These are phyloP conservation scores for Trypoxylus dichotomus DNA, from an alignment of 1,140 invertebrate species.

Conservation along the genomic window DNA sequence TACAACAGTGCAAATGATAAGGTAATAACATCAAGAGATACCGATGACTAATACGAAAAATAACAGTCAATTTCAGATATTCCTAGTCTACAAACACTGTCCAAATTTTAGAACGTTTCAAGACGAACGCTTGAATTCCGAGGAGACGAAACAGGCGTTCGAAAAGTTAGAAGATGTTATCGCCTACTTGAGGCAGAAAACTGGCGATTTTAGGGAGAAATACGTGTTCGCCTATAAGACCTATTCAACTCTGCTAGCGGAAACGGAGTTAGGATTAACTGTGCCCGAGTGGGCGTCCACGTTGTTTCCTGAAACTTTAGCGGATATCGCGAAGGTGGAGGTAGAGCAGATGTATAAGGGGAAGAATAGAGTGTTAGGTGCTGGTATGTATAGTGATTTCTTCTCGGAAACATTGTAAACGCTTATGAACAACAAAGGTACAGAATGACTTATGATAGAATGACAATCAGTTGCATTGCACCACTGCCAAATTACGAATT, in stretches of 20 bases:
- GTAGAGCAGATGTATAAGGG: background rate
- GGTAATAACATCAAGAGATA: too few relatives aligned
- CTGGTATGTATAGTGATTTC: background rate
- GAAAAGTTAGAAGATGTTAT: background rate
- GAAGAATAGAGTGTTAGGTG: background rate
- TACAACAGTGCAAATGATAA: background rate
- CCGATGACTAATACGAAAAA: background rate
- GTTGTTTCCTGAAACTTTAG: background rate
- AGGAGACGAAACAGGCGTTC: background rate
- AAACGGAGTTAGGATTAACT: background rate
- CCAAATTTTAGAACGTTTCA: background rate
- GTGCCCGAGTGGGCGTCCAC: background rate
- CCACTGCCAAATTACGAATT: too few relatives aligned
- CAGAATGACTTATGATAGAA: too few relatives aligned
- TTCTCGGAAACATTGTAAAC: too few relatives aligned
- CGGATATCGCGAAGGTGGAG: background rate
- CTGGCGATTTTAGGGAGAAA: background rate
- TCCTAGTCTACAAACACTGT: background rate
- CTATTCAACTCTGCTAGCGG: constrained; percentile 5
- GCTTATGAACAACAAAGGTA: too few relatives aligned
- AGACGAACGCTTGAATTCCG: background rate
- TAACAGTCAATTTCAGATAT: background rate
- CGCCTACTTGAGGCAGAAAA: background rate
- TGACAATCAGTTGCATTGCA: too few relatives aligned
- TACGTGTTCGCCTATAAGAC: background rate